Evolutionary conservation across 2,797 vertebrate species (phyloP).

Genomic region (Bufotes viridis): DNA sequence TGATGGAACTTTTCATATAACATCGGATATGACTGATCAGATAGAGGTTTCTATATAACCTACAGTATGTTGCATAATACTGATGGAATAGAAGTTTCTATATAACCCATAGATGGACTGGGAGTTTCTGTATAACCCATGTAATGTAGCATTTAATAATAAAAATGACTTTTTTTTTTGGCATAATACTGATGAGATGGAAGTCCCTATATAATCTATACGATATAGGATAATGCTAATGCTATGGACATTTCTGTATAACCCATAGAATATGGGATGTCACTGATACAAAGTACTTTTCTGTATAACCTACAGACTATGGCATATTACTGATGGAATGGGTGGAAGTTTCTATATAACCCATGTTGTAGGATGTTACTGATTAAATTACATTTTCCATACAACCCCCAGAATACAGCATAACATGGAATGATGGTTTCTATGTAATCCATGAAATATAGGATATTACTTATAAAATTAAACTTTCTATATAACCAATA

Average conservation of each 20-base stretch:
- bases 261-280: not conserved
- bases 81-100: not conserved
- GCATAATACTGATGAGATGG: not conserved
- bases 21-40: not conserved
- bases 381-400: not conserved
- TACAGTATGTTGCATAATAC: too few species aligned
- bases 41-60: not conserved
- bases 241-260: not conserved
- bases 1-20: not conserved
- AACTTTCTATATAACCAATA: not conserved
- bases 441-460: not conserved
- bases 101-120: not conserved
- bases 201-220: not conserved
- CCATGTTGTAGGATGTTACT: not conserved
- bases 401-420: too few species aligned
- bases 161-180: not conserved
- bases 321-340: not conserved
- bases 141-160: not conserved
- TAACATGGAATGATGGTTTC: not conserved
- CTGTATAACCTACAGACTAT: not conserved
- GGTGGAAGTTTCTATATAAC: not conserved
- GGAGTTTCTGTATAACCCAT: not conserved
- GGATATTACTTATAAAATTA: not conserved
- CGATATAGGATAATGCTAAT: not conserved
- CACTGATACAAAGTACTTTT: not conserved